A percentile compares a stretch with the other conserved stretches of the same genome.
Conservation (phyloP, 2,797 vertebrate species). For the Podarcis lilfordi region DNA sequence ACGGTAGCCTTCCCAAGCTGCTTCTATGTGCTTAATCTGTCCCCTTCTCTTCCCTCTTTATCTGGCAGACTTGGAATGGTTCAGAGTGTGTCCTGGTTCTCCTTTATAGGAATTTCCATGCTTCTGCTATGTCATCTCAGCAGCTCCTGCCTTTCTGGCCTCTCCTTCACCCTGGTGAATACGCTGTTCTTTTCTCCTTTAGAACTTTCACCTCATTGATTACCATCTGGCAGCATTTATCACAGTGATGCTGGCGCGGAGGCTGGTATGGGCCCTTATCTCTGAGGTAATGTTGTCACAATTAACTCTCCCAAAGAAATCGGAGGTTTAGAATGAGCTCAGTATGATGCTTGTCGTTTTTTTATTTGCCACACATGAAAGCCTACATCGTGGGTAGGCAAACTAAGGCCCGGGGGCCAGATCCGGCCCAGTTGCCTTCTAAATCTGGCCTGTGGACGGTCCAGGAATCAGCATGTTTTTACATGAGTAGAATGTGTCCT, state of each 20-base stretch:
- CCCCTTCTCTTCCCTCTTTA: neutral
- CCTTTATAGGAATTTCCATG: constrained; percentile 1
- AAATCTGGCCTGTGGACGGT: fast-evolving
- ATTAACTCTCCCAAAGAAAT: neutral
- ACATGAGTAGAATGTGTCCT: no score
- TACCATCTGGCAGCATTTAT: constrained; percentile 97
- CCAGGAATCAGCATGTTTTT: no score
- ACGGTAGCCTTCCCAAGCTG: neutral
- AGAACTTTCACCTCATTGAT: constrained; percentile 99
- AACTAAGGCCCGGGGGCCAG: no score
- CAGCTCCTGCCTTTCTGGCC: constrained; percentile 33
- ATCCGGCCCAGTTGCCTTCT: no score
- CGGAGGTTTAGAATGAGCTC: neutral
- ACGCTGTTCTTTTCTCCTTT: constrained; percentile 69
- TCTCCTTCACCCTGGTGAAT: constrained; percentile 47
- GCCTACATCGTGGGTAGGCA: no score
- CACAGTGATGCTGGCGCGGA: constrained; percentile 95
- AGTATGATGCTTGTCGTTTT: neutral
- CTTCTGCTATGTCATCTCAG: constrained; percentile 25
- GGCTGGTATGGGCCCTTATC: constrained; percentile 96
- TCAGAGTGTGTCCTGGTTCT: neutral
- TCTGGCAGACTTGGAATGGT: neutral
- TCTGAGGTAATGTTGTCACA: constrained; percentile 86
- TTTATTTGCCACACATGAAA: neutral
- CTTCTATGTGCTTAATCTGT: neutral